Evolutionary conservation across 2,113 vertebrate species (phyloP), one percentile per base, ranked within the genome.

Genomic region (Triplophysa rosa): DNA sequence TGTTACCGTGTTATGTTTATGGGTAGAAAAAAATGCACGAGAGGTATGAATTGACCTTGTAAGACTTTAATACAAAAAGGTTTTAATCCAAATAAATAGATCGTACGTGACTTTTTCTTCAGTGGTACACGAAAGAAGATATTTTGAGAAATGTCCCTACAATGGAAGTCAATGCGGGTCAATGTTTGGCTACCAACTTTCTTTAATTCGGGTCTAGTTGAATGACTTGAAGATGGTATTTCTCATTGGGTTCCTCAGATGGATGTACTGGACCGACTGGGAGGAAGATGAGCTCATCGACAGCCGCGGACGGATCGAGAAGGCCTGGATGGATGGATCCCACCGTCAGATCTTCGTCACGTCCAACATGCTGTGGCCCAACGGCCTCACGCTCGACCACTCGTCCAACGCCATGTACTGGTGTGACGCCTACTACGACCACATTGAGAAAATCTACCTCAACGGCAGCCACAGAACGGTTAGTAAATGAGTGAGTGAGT

Each of bases 221-320:
- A 21, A 26, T 61, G 33, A 61, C 21, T 61, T 61, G 24, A 61
- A 73, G 16, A 40, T 72, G 12, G 3, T 0, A n/a, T 21, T 71
- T 77, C 45, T 54, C 45, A 49, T 17, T 33, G 24, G 24, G 37
- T 45, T 77, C 85, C 58, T 8, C 82, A 96, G 95, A 8, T 95
- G 94, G 94, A 96, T 96, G 95, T 96, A 96, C 29, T 96, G 95
- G 95, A 96, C 95, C 52, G 95, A 95, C 90, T 96, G 95, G 95
- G 95, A 95, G 83, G 95, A 96, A 82, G 95, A 96, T 89, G 93
- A 95, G 81, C 90, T 95, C 81, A 94, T 94, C 82, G 94, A 93
- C 92, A 95, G 93, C 64, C 91, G 94, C 88, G 95, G 95, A 86
- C 91, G 93, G 86, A 96, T 96, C 66, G 95, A 96, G 90, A 96